Base-by-base conservation (phyloP, 1,140 invertebrate species). In the Tetraneura akinire region DNA sequence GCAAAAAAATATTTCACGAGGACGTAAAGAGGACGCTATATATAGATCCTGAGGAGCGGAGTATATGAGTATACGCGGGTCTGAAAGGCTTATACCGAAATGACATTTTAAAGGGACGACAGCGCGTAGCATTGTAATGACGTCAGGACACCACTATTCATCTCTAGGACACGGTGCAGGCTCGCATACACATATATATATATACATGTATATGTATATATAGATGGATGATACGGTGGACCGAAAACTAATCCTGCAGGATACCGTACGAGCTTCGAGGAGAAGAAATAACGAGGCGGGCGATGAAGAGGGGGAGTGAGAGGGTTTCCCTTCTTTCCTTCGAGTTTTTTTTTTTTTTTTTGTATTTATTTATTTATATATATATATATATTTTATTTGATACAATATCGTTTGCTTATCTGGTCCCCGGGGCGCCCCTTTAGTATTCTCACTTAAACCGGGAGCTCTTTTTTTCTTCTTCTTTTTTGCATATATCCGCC, bases 401-500 rank as follows among this genome's bases (percentile, higher is more conserved):
- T 78, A 78, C 74, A 78, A 78, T 78, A 78, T 78, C 74, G 74
- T 78, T 62, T 78, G 74, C 74, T 78, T 78, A 78, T 78, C 74
- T 78, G 74, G 74, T 78, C 74, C 74, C 53, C 53, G 74, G 74
- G 74, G 74, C 74, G 74, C 74, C 37, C 62, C 74, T 78, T 78
- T 78, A 78, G 74, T 78, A 78, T 78, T 78, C 74, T 78, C 74
- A 78, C 74, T 78, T 78, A 78, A 78, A 78, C 74, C 74, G 74
- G 55, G 23, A 78, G 55, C 74, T 21, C 8, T 37, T 37, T 37
- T 37, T 37, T 37, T 37, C 32, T 37, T 37, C 3, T 37, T 37
- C 8, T 37, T 37, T 78, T 78, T 78, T 78, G 53, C 74, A 76
- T 76, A 71, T 71, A 76, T 21, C 14, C 37, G 18, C 26, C 16